Conservation (phyloP, 1,140 invertebrate species). For the Gerris buenoi region DNA sequence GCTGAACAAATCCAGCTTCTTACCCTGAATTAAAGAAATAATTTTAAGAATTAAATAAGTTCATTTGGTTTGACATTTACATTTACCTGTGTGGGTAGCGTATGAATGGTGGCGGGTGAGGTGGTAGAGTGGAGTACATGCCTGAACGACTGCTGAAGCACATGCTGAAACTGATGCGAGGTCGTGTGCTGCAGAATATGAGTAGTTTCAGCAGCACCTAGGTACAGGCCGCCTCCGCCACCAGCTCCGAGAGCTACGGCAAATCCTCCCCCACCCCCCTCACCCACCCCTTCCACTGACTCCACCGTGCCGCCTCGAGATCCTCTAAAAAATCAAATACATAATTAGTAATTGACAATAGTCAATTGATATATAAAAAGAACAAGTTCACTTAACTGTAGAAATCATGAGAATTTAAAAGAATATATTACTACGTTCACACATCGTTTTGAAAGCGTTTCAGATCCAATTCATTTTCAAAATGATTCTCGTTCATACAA, state of each 20-base stretch:
- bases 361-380: no score
- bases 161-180: slow-evolving; percentile 1
- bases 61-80: no score
- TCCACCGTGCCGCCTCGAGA: neutral
- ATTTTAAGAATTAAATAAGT: no score
- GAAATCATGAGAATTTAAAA: no score
- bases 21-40: no score
- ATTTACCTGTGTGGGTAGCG: neutral
- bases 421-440: no score
- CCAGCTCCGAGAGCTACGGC: neutral
- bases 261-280: neutral
- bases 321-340: neutral
- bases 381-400: no score
- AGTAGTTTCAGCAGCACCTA: neutral
- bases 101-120: neutral
- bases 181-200: neutral
- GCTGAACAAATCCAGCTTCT: no score
- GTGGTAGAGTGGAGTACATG: neutral
- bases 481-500: no score
- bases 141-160: neutral
- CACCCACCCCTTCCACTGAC: neutral
- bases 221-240: neutral
- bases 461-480: no score
- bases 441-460: no score
- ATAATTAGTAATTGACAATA: no score